A percentile compares a stretch with the other conserved stretches of the same genome.
phyloP scores from a whole-genome alignment of 2,113 vertebrate genomes.

The Quiscalus mexicanus region DNA sequence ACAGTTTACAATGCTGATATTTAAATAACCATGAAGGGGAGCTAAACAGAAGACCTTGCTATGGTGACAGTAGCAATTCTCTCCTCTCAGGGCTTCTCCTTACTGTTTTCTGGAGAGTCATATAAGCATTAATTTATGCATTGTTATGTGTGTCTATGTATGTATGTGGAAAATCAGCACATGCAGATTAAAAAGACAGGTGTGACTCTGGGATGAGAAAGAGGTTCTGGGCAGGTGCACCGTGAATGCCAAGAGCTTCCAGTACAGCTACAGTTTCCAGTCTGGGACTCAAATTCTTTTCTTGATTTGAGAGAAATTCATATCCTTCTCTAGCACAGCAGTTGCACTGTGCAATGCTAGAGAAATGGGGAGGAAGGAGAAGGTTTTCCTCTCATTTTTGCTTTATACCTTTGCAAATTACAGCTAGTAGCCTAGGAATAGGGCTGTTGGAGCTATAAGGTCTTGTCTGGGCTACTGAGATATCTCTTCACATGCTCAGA shows the following conservation, averaged over 20 bases:
- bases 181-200: not conserved
- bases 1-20: not conserved
- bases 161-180: not conserved
- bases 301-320: not conserved
- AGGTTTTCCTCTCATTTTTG: not conserved
- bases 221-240: not conserved
- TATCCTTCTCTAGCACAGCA: not conserved
- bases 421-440: not conserved
- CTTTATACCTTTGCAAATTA: not conserved
- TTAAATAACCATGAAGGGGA: not conserved
- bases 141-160: not conserved
- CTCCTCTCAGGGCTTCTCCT: not conserved
- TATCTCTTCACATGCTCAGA: not conserved
- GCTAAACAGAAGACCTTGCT: not conserved
- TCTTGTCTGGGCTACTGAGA: not conserved
- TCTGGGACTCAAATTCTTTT: not conserved
- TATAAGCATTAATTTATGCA: not conserved
- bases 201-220: not conserved
- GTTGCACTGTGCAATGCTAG: not conserved
- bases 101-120: not conserved
- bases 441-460: not conserved
- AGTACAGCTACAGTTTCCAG: not conserved
- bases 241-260: not conserved
- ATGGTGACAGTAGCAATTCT: not conserved
- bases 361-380: not conserved